Evolutionary conservation across 2,113 vertebrate genomes (phyloP).

Genomic region (Micromys minutus): DNA sequence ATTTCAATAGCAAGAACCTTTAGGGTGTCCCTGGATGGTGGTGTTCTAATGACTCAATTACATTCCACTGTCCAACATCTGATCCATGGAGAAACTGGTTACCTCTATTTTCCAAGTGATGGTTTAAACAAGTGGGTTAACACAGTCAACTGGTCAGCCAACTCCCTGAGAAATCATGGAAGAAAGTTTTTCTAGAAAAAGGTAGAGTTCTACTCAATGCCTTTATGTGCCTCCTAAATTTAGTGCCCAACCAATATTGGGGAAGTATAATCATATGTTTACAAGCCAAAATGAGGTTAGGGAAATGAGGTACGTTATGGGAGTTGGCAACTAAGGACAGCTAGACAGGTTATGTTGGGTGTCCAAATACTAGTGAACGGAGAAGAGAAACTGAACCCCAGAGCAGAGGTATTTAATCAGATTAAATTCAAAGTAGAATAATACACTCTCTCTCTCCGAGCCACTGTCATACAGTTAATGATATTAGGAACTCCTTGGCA

Average conservation of each 20-base stretch:
- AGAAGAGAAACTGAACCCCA: neutral
- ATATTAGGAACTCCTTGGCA: neutral
- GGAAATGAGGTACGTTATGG: neutral
- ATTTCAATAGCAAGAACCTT: neutral
- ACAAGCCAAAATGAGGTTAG: neutral
- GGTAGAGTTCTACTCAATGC: neutral
- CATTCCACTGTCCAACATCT: neutral
- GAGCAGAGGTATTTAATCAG: neutral
- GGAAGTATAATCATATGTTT: neutral
- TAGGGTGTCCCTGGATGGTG: neutral
- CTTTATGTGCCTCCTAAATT: neutral
- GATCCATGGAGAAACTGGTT: neutral
- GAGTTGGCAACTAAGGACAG: neutral
- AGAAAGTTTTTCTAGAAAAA: neutral
- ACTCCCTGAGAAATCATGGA: neutral
- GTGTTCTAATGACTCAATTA: too few relatives aligned
- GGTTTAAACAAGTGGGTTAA: neutral
- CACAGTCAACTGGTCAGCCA: neutral
- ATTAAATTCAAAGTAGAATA: neutral
- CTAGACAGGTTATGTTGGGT: neutral
- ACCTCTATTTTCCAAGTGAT: neutral
- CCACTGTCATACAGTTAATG: neutral
- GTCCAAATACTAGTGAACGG: neutral
- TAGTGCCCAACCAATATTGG: neutral
- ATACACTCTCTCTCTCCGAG: neutral